These are phyloP conservation scores for Paralinhomoeus sp. DNA, from an alignment of 2,888 invertebrate species.

Conservation along the genomic window DNA sequence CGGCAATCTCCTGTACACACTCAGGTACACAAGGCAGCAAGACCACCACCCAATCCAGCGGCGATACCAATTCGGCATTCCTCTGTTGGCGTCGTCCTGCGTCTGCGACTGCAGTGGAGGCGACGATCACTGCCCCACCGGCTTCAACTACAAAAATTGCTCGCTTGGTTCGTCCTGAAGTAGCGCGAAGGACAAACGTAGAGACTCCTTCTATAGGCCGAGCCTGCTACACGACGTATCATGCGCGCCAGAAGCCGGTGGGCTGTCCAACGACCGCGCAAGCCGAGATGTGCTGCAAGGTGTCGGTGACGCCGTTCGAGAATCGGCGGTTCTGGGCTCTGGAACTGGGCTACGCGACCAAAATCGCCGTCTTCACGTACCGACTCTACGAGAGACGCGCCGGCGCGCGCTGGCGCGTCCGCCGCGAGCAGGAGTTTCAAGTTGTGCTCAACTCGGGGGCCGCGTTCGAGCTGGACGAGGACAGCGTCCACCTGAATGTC, in stretches of 20 bases:
- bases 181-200: neutral
- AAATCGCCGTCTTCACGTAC: neutral
- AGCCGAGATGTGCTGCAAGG: slow-evolving; percentile 14
- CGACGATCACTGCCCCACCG: slow-evolving; percentile 11
- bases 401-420: neutral
- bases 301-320: slow-evolving; percentile 14
- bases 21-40: slow-evolving; percentile 6
- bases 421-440: too few species aligned
- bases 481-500: too few species aligned
- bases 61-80: slow-evolving; percentile 7
- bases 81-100: slow-evolving; percentile 6
- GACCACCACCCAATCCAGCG: slow-evolving; percentile 14
- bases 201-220: slow-evolving; percentile 3
- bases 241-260: slow-evolving; percentile 10
- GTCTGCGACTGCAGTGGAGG: slow-evolving; percentile 13
- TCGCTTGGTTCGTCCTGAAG: neutral
- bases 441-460: too few species aligned
- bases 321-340: neutral
- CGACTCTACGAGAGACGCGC: neutral
- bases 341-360: slow-evolving; percentile 1
- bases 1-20: neutral
- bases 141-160: slow-evolving; percentile 13
- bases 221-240: slow-evolving; percentile 16
- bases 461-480: too few species aligned
- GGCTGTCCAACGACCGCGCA: slow-evolving; percentile 11